Evolutionary conservation across 2,797 vertebrate species (phyloP).

Genomic region (Neosalanx taihuensis): DNA sequence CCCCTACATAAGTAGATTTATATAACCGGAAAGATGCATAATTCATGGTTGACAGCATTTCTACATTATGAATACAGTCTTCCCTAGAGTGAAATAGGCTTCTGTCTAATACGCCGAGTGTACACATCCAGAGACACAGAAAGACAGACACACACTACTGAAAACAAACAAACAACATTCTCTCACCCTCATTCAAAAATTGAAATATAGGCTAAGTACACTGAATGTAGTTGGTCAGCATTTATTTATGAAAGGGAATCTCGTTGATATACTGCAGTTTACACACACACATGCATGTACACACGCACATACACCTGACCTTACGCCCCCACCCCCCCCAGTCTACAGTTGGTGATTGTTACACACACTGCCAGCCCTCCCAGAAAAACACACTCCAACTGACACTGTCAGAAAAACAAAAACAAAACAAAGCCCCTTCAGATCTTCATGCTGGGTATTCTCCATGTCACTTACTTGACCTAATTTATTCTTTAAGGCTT

Average conservation of each 20-base stretch:
- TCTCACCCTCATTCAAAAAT: not conserved
- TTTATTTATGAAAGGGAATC: too few relatives aligned
- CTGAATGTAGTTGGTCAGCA: too few relatives aligned
- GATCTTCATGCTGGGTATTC: conserved; percentile 57
- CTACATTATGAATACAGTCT: conserved; percentile 21
- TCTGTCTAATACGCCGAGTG: conserved; percentile 2
- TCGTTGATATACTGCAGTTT: too few relatives aligned
- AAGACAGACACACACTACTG: not conserved
- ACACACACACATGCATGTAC: not conserved
- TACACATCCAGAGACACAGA: not conserved
- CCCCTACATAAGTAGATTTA: conserved; percentile 18
- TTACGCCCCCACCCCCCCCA: conserved; percentile 38
- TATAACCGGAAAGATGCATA: conserved; percentile 13
- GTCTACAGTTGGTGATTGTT: conserved; percentile 46
- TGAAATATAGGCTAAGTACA: not conserved
- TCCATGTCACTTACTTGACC: conserved; percentile 65
- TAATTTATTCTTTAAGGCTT: conserved; percentile 73
- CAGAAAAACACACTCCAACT: conserved; percentile 51
- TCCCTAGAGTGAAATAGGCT: conserved; percentile 5
- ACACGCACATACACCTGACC: not conserved
- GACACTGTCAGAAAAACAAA: conserved; percentile 39
- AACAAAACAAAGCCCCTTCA: conserved; percentile 58
- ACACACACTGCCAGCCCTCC: conserved; percentile 57
- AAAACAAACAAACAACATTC: not conserved
- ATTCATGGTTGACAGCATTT: conserved; percentile 18